Evolutionary conservation across 92 coral and sea anemone genomes (phyloP), one percentile per base, ranked within the genome.

Genomic region (Scolanthus callimorphus): DNA sequence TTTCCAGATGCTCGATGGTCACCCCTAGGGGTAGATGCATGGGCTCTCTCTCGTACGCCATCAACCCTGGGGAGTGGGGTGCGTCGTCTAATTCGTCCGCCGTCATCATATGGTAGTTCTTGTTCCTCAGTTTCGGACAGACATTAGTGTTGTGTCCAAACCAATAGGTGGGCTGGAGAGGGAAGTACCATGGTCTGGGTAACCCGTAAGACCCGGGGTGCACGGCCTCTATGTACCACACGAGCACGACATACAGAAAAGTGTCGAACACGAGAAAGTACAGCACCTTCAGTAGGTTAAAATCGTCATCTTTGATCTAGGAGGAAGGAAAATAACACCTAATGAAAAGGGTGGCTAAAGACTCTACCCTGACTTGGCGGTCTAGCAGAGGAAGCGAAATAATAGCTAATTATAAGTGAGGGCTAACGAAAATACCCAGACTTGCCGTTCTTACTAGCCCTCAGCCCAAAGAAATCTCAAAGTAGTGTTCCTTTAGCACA

Each of bases 221-320:
- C n/a, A 92, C 96, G 24, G 98, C 98, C 67, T 92, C 98, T 25
- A 92, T 81, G 27, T 92, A 92, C 98, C 98, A 92, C 50, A 88
- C 98, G 13, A 92, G 67, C 38, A 92, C 47, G 29, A 86, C 89
- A 63, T 92, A 92, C 19, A 92, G 63, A 24, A 92, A 64, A n/a
- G 98, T 84, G 57, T 92, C 98, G 51, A 92, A 69, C 25, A 92
- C 74, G 70, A 92, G 63, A 52, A 90, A 83, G 63, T 76, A 74
- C 39, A 85, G 50, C 0, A 73, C 78, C 68, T 67, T 92, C 24
- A 81, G 69, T 28, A 92, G 79, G 73, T 84, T 92, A 67, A 92
- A 92, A 27, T 88, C 92, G 58, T 92, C 98, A 12, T 74, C 90
- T 31, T 71, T 67, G 24, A 92, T 67, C 98, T 92, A 54, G 15